Base-by-base conservation (phyloP, 2,888 invertebrate genomes). In the Agrypnus murinus region DNA sequence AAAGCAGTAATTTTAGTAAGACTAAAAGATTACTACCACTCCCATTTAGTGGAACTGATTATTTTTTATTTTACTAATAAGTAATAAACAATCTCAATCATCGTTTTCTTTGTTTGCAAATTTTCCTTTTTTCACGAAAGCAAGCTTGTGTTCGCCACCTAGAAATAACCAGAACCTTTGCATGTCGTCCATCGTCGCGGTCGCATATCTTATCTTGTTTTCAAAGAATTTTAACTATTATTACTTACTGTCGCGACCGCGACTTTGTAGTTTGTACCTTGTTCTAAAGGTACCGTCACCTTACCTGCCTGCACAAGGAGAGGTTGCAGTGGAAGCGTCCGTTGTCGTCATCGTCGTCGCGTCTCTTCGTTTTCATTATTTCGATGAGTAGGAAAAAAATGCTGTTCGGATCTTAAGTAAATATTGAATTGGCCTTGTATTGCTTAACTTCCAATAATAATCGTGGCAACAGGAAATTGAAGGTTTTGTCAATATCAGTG, bases 171-270 rank as follows among this genome's bases (percentile, higher is more conserved):
- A n/a, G 36, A 55, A 38, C 53, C 55, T 55, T 25, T 55, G 50
- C 55, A 36, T 55, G 55, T 2, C n/a, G n/a, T n/a, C n/a, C n/a
- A n/a, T n/a, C n/a, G n/a, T n/a, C n/a, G n/a, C n/a, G n/a, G n/a
- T n/a, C 6, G 14, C 31, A n/a, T 59, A 43, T 59, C 59, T 59
- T 40, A 59, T 59, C 59, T 59, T 25, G 59, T 19, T 43, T 38
- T 45, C 17, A 43, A n/a, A 59, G 45, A 59, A 59, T 43, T 43
- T 46, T 43, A 43, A 59, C 15, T 34, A 15, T 15, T 10, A 9
- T 34, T 32, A 8, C 7, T 58, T n/a, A n/a, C n/a, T n/a, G n/a
- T n/a, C n/a, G n/a, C 25, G 25, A 3, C 5, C 25, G 25, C 40
- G 40, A 59, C 59, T 43, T 59, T 59, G 59, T 59, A 59, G 40